phyloP scores from a whole-genome alignment of 2,888 invertebrate species.

The Drosophila neonasuta region DNA sequence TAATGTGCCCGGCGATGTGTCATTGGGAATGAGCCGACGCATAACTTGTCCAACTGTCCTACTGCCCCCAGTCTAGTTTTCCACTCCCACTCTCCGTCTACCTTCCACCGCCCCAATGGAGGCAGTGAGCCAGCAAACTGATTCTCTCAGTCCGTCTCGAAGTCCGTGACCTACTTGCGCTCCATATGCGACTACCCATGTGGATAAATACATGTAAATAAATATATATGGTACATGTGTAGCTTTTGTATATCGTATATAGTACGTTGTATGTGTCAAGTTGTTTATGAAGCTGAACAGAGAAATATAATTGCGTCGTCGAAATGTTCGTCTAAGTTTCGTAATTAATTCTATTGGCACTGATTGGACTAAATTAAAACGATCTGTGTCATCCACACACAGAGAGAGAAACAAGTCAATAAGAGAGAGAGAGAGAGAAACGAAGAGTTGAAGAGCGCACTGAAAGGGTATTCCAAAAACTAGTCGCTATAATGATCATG shows the following conservation, averaged over 20 bases:
- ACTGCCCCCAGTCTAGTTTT: slow-evolving; percentile 5
- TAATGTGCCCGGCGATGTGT: slow-evolving; percentile 60
- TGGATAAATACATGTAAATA: slow-evolving; percentile 34
- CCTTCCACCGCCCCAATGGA: neutral
- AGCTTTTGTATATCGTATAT: slow-evolving; percentile 3
- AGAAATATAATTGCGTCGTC: slow-evolving; percentile 64
- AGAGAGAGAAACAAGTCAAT: neutral
- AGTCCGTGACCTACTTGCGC: slow-evolving; percentile 62
- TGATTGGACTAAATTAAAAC: slow-evolving; percentile 73
- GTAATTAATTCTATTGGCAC: slow-evolving; percentile 72
- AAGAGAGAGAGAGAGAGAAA: neutral
- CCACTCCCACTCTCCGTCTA: neutral
- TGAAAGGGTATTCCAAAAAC: neutral
- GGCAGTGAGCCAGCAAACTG: slow-evolving; percentile 39
- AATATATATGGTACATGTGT: slow-evolving; percentile 7
- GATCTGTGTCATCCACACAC: slow-evolving; percentile 21
- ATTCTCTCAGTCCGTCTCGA: slow-evolving; percentile 24
- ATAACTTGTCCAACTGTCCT: slow-evolving; percentile 29
- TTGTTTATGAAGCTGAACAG: slow-evolving; percentile 57
- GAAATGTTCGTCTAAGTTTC: slow-evolving; percentile 46
- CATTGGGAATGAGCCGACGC: slow-evolving; percentile 40
- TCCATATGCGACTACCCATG: slow-evolving; percentile 34
- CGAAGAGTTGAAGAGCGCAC: neutral
- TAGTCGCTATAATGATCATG: slow-evolving; percentile 12
- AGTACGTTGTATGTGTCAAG: slow-evolving; percentile 27